These are phyloP conservation scores for Carlito syrichta DNA, from an alignment of 2,113 vertebrate species.

Conservation along the genomic window DNA sequence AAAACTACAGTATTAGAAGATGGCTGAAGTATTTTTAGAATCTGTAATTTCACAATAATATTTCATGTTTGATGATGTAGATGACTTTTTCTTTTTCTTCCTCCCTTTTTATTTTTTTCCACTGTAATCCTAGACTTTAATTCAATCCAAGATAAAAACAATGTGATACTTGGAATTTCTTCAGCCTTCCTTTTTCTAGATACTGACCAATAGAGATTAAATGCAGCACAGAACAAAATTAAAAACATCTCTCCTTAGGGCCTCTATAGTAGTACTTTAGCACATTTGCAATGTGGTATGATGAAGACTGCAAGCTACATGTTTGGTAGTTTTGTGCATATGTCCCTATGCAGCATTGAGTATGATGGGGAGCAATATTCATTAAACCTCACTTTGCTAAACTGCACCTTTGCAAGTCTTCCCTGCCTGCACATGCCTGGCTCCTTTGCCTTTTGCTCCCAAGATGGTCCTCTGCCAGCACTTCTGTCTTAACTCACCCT, in stretches of 20 bases:
- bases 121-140: not conserved
- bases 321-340: not conserved
- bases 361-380: not conserved
- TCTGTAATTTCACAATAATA: not conserved
- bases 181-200: not conserved
- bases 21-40: not conserved
- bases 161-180: not conserved
- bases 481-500: not conserved
- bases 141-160: not conserved
- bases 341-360: not conserved
- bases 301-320: not conserved
- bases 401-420: not conserved
- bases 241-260: not conserved
- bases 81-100: not conserved
- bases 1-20: not conserved
- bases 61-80: not conserved
- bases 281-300: not conserved
- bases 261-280: not conserved
- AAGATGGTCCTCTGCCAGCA: not conserved
- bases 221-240: not conserved
- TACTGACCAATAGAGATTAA: not conserved
- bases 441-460: not conserved
- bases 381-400: not conserved
- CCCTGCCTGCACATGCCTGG: fast-evolving
- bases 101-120: not conserved